These are phyloP conservation scores for Stenotaenia linearis DNA, from an alignment of 2,888 invertebrate genomes.

Conservation along the genomic window DNA sequence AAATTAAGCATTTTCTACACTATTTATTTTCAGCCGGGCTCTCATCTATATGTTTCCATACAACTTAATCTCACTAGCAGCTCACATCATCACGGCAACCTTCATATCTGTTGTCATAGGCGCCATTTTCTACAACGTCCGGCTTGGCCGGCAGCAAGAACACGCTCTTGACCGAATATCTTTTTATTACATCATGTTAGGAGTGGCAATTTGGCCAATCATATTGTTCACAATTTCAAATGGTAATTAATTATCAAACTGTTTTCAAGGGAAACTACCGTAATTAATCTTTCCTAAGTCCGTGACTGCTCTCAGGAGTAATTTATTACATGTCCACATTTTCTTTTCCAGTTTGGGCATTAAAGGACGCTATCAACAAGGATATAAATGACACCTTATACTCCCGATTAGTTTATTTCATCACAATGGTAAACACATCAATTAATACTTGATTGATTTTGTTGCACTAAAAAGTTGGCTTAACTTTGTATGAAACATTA, in stretches of 20 bases:
- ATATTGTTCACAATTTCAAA: conserved; percentile 56
- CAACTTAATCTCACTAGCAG: conserved; percentile 71
- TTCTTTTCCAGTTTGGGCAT: conserved; percentile 44
- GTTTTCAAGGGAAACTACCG: neutral
- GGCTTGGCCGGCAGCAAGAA: conserved; percentile 47
- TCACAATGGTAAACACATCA: conserved; percentile 62
- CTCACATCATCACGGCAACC: conserved; percentile 70
- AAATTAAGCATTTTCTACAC: neutral
- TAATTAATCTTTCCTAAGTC: neutral
- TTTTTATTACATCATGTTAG: conserved; percentile 78
- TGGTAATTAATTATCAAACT: conserved; percentile 35
- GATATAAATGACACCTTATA: conserved; percentile 77
- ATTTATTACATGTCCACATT: neutral
- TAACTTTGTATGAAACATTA: too few relatives aligned
- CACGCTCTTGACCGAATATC: conserved; percentile 59
- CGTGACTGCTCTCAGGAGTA: conserved; percentile 4
- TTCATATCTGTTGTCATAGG: conserved; percentile 77
- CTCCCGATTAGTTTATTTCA: conserved; percentile 67
- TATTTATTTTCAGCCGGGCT: conserved; percentile 44
- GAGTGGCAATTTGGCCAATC: conserved; percentile 71
- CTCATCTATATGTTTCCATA: conserved; percentile 76
- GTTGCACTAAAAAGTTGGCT: too few relatives aligned
- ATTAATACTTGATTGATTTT: too few relatives aligned
- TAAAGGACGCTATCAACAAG: conserved; percentile 60
- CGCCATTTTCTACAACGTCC: conserved; percentile 83